phyloP scores from a whole-genome alignment of 2,888 invertebrate genomes.

The Leptinotarsa haldemani region DNA sequence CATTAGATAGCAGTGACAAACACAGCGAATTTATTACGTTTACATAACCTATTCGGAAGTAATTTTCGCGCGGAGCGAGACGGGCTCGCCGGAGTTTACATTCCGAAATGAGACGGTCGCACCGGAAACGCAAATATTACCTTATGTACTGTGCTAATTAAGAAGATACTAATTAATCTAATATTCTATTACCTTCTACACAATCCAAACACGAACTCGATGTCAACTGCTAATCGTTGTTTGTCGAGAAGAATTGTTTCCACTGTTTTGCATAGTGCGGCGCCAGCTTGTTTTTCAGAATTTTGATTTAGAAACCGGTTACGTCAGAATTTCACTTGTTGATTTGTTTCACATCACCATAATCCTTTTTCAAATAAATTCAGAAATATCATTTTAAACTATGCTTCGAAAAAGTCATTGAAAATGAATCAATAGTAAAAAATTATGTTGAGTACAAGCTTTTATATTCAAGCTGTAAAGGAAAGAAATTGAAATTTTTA shows the following conservation, averaged over 20 bases:
- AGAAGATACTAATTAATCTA: conserved; percentile 58
- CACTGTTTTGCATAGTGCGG: not conserved
- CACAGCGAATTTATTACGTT: conserved; percentile 51
- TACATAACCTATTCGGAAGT: conserved; percentile 52
- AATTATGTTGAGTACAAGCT: too few relatives aligned
- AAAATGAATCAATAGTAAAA: too few relatives aligned
- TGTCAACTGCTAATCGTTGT: conserved; percentile 22
- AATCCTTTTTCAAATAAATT: too few relatives aligned
- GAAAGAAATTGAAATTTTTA: too few relatives aligned
- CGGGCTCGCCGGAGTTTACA: conserved; percentile 43
- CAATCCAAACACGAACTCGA: conserved; percentile 46
- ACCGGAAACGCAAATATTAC: conserved; percentile 57
- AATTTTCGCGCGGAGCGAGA: conserved; percentile 48
- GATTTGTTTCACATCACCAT: too few relatives aligned
- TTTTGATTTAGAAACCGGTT: not conserved
- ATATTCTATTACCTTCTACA: conserved; percentile 56
- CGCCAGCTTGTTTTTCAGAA: not conserved
- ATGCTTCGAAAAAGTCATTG: too few relatives aligned
- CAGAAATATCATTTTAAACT: too few relatives aligned
- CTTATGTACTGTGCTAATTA: conserved; percentile 59
- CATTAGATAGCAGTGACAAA: conserved; percentile 38
- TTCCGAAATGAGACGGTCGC: conserved; percentile 49
- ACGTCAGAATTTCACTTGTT: too few relatives aligned
- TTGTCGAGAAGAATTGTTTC: conserved; percentile 15
- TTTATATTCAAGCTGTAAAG: too few relatives aligned